These are phyloP conservation scores for Penaeus vannamei DNA, from an alignment of 1,140 invertebrate genomes.

Conservation along the genomic window DNA sequence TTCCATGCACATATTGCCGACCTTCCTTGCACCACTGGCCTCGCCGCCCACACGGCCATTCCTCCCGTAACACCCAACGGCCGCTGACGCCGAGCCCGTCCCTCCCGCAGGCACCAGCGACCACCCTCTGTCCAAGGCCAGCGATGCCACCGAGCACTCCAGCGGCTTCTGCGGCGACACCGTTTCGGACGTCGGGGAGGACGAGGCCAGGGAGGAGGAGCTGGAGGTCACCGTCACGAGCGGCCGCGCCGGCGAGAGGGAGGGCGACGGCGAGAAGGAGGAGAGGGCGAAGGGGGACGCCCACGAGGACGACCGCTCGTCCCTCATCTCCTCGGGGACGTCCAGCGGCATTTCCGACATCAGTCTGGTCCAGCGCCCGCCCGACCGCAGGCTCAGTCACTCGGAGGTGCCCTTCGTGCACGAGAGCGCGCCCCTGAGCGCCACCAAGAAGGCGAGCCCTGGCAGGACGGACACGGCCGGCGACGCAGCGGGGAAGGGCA, in stretches of 20 bases:
- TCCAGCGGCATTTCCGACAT: constrained; percentile 54
- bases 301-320: constrained; percentile 55
- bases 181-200: constrained; percentile 49
- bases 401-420: neutral
- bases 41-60: too few relatives aligned
- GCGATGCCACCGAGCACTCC: constrained; percentile 45
- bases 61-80: too few relatives aligned
- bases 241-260: neutral
- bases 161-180: constrained; percentile 55
- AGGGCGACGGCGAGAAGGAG: neutral
- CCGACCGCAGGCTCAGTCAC: constrained; percentile 24
- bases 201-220: constrained; percentile 32
- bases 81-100: too few relatives aligned
- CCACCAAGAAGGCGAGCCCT: neutral
- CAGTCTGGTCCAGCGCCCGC: constrained; percentile 43
- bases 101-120: constrained; percentile 42
- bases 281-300: neutral
- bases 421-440: constrained; percentile 16
- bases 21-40: too few relatives aligned
- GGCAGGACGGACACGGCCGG: too few relatives aligned
- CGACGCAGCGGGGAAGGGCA: too few relatives aligned
- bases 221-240: neutral
- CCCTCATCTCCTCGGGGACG: constrained; percentile 44
- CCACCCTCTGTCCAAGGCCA: constrained; percentile 52
- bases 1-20: too few relatives aligned